phyloP scores from a whole-genome alignment of 2,888 invertebrate species.

The Phalangium opilio region DNA sequence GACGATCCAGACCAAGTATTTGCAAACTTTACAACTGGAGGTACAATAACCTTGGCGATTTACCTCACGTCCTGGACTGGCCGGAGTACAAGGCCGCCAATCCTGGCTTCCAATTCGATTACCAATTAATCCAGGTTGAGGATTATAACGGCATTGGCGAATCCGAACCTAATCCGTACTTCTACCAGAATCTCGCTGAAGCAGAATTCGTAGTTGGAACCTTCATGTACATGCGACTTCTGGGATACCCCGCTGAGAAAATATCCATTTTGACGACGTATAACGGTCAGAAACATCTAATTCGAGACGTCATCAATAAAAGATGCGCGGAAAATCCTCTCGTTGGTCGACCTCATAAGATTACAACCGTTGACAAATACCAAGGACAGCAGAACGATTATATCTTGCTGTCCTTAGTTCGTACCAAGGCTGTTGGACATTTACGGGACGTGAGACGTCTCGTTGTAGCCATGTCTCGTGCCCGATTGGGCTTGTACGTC shows the following conservation, averaged over 20 bases:
- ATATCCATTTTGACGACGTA: constrained; percentile 97
- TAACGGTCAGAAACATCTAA: constrained; percentile 95
- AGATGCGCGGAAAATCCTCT: constrained; percentile 88
- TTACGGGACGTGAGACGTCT: constrained; percentile 87
- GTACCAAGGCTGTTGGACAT: constrained; percentile 95
- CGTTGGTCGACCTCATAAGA: constrained; percentile 78
- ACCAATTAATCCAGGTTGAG: constrained; percentile 88
- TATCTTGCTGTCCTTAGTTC: constrained; percentile 84
- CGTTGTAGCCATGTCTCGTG: constrained; percentile 95
- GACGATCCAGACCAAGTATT: constrained; percentile 78
- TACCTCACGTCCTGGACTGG: constrained; percentile 67
- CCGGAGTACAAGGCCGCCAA: constrained; percentile 80
- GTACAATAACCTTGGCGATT: constrained; percentile 85
- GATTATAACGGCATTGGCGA: constrained; percentile 95
- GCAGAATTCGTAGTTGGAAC: constrained; percentile 85
- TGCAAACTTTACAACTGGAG: constrained; percentile 92
- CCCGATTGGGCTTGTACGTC: constrained; percentile 86
- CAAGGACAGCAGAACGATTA: constrained; percentile 99
- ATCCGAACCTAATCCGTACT: constrained; percentile 93
- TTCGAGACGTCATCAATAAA: constrained; percentile 78
- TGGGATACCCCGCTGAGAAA: constrained; percentile 91
- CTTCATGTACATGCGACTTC: constrained; percentile 94
- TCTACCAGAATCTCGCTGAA: constrained; percentile 65
- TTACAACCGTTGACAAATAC: constrained; percentile 89
- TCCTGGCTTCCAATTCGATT: constrained; percentile 80